phyloP scores from a whole-genome alignment of 30 jellyfish, hydroid and myxozoan genomes.

The Calvadosia cruxmelitensis region DNA sequence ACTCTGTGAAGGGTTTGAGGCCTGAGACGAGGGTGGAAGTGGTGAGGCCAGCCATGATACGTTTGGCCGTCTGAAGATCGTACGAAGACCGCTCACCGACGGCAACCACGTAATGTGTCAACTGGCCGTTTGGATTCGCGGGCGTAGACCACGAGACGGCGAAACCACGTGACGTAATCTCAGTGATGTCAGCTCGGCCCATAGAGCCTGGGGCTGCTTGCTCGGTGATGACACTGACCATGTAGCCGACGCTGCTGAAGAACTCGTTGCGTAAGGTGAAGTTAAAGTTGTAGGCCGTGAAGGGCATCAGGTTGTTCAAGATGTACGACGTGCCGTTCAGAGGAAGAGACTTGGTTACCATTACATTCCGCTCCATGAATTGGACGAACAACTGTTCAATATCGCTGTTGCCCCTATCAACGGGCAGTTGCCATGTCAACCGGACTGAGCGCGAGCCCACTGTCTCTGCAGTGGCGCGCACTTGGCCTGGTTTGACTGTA shows the following conservation, averaged over 20 bases:
- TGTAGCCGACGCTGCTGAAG: slow-evolving; percentile 18
- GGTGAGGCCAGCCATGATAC: neutral
- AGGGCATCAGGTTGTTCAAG: slow-evolving; percentile 22
- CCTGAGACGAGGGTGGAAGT: neutral
- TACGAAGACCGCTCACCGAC: slow-evolving; percentile 11
- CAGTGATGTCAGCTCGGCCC: neutral
- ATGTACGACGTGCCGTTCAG: slow-evolving; percentile 5
- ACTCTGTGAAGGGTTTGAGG: slow-evolving; percentile 35
- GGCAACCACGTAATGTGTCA: slow-evolving; percentile 32
- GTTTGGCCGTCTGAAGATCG: slow-evolving; percentile 18
- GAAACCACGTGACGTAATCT: neutral
- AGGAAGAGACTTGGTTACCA: neutral
- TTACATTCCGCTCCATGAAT: neutral
- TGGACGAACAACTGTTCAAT: neutral
- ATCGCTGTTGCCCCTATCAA: slow-evolving; percentile 42
- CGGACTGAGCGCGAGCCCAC: slow-evolving; percentile 15
- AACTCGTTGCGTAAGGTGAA: slow-evolving; percentile 33
- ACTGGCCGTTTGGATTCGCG: neutral
- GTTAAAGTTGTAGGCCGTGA: slow-evolving; percentile 22
- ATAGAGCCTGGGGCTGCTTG: slow-evolving; percentile 14
- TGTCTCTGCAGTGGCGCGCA: slow-evolving; percentile 2
- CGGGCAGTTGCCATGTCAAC: slow-evolving; percentile 17
- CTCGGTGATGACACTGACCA: slow-evolving; percentile 9
- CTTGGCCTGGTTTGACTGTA: slow-evolving; percentile 47
- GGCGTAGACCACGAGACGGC: neutral